phyloP scores from a whole-genome alignment of 2,113 vertebrate genomes.

The Chloroceryle aenea region DNA sequence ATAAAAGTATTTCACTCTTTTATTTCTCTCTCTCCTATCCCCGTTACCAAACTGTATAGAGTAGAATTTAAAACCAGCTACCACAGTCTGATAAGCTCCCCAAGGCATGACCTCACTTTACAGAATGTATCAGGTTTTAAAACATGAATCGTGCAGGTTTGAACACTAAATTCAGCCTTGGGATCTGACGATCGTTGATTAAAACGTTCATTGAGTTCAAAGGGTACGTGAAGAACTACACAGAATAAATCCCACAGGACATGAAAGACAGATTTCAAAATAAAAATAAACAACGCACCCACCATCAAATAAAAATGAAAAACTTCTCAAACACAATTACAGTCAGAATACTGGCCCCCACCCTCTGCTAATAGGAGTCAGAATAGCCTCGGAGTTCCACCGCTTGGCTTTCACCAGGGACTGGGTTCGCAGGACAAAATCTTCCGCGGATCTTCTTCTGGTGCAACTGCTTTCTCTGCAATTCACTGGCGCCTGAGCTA shows the following conservation, averaged over 20 bases:
- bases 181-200: not conserved
- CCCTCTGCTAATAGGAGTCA: not conserved
- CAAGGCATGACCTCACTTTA: not conserved
- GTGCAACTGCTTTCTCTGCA: not conserved
- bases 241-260: not conserved
- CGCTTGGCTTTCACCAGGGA: not conserved
- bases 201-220: not conserved
- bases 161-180: not conserved
- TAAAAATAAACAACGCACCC: not conserved
- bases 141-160: not conserved
- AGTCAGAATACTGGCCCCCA: not conserved
- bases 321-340: not conserved
- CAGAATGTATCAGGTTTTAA: not conserved
- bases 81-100: not conserved
- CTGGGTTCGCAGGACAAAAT: not conserved
- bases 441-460: not conserved
- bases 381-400: not conserved
- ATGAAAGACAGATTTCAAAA: not conserved
- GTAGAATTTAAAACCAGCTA: constrained; percentile 29
- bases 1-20: not conserved
- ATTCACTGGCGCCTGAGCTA: not conserved
- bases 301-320: not conserved
- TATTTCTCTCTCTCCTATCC: not conserved
- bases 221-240: not conserved
- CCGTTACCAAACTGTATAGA: not conserved